phyloP scores from a whole-genome alignment of 2,113 vertebrate species.

The Perognathus longimembris region DNA sequence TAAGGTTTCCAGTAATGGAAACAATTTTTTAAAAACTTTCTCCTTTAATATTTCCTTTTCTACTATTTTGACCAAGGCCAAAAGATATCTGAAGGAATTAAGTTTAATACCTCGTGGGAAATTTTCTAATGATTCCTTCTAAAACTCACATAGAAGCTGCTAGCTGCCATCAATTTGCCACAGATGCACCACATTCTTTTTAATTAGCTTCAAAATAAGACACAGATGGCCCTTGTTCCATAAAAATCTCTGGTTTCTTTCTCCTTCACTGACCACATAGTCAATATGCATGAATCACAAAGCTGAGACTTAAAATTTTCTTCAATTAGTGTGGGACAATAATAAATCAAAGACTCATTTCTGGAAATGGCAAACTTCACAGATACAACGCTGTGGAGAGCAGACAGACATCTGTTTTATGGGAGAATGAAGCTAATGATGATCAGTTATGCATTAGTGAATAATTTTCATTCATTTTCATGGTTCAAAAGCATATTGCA shows the following conservation, averaged over 20 bases:
- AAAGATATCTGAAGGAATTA: constrained; percentile 65
- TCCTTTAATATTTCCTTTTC: constrained; percentile 49
- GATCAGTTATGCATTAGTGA: constrained; percentile 52
- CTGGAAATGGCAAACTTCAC: constrained; percentile 29
- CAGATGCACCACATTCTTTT: constrained; percentile 57
- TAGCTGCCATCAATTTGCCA: constrained; percentile 67
- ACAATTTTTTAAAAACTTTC: neutral
- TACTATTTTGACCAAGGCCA: neutral
- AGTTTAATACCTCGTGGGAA: constrained; percentile 12
- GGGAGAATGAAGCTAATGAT: constrained; percentile 51
- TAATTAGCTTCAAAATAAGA: constrained; percentile 77
- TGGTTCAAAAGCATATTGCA: constrained; percentile 22
- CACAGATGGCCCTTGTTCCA: constrained; percentile 75
- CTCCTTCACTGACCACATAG: constrained; percentile 77
- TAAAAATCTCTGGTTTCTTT: constrained; percentile 76
- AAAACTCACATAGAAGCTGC: constrained; percentile 14
- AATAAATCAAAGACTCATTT: constrained; percentile 72
- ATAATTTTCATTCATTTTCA: constrained; percentile 53
- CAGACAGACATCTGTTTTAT: constrained; percentile 58
- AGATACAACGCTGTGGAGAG: constrained; percentile 18
- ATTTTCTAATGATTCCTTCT: constrained; percentile 69
- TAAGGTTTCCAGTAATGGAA: neutral
- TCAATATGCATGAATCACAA: constrained; percentile 78
- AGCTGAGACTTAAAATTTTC: constrained; percentile 74
- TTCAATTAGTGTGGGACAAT: constrained; percentile 73